Base-by-base conservation (phyloP, 2,797 vertebrate genomes). In the Eospalax fontanierii region DNA sequence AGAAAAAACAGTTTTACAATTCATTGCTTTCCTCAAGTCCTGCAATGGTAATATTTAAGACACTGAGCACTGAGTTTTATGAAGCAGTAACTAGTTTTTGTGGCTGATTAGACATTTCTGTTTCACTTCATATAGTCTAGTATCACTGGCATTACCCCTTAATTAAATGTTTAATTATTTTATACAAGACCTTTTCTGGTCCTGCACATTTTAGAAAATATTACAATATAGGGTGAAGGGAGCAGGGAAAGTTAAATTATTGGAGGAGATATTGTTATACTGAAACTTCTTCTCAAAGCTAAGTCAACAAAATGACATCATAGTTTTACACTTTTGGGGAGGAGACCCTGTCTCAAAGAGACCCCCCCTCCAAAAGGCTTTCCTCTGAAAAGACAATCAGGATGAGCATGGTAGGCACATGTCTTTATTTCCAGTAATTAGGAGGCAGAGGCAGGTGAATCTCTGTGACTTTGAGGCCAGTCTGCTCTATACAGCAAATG, bases 41-140 rank as follows among this genome's bases (percentile, higher is more conserved):
- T 94, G 85, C 19, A 95, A 88, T 95, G 93, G 93, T 89, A 91
- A 93, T 89, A 89, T 96, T 97, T 96, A 96, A 94, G 89, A 94
- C 57, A 87, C 19, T 35, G n/a, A 75, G 46, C 82, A 88, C 26
- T 71, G 79, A 89, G 59, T 80, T 90, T 95, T 92, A 87, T 3
- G 43, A 96, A 95, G 94, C 50, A 79, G 89, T 57, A 95, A 96
- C 97, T 79, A 95, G 91, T 74, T 95, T 97, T 76, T 93, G 90
- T 94, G 92, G 75, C 87, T 94, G 93, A 91, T 95, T 92, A 95
- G 93, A 76, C 59, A 89, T 91, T 86, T 95, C 92, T 63, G 89
- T 96, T 92, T 96, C 57, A 87, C 71, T 94, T 95, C 89, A 95
- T 35, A 65, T 87, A 91, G 33, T 68, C 87, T 40, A 50, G 63